These are phyloP conservation scores for Leucophora obtusa DNA, from an alignment of 2,888 invertebrate genomes.

Conservation along the genomic window DNA sequence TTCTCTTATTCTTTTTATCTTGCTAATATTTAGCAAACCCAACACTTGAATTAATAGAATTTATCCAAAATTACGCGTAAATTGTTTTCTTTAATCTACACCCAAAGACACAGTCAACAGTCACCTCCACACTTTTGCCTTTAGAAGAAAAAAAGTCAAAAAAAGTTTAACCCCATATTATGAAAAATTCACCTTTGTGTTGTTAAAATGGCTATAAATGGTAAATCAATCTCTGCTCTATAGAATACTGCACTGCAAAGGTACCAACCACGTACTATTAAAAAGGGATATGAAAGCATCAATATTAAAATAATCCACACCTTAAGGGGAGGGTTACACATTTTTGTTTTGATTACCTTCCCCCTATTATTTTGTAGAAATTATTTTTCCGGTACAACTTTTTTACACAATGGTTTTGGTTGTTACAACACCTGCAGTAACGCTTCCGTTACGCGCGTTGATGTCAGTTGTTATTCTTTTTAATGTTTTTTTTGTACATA, in stretches of 20 bases:
- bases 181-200: constrained; percentile 34
- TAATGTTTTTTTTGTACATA: background rate
- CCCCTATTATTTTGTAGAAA: constrained; percentile 6
- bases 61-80: background rate
- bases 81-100: background rate
- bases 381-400: constrained; percentile 15
- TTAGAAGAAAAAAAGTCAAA: background rate
- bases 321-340: constrained; percentile 52
- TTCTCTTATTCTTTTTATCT: no score
- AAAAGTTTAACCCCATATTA: constrained; percentile 47
- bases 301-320: constrained; percentile 50
- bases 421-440: constrained; percentile 61
- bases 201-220: constrained; percentile 54
- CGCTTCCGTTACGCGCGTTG: constrained; percentile 45
- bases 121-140: background rate
- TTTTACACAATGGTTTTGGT: constrained; percentile 17
- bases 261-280: no score
- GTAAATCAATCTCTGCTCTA: constrained; percentile 54
- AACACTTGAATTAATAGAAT: background rate
- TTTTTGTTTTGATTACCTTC: constrained; percentile 43
- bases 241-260: background rate
- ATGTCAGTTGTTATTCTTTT: constrained; percentile 46
- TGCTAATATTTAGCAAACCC: no score
- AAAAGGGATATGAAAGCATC: constrained; percentile 29
- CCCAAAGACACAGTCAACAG: background rate